Evolutionary conservation across 2,888 invertebrate genomes (phyloP).

Genomic region (Ophioninae sp.): DNA sequence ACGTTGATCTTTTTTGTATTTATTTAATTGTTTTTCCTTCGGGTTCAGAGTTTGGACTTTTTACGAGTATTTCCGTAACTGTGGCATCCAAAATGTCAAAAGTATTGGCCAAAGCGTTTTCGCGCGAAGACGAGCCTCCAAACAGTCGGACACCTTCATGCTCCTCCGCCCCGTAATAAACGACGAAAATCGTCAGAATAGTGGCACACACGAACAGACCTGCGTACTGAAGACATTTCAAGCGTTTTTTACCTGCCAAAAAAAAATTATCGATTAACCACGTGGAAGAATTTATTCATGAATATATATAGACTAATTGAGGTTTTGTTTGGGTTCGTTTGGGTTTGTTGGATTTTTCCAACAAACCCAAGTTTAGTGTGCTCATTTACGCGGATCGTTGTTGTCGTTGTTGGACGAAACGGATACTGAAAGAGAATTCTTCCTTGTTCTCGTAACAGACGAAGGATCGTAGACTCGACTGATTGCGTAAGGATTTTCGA

Average conservation of each 20-base stretch:
- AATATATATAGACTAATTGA: neutral
- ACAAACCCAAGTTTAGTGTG: too few species aligned
- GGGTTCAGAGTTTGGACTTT: neutral
- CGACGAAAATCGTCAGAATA: conserved; percentile 19
- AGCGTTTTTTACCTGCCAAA: conserved; percentile 29
- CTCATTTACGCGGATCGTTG: conserved; percentile 27
- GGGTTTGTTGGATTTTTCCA: too few species aligned
- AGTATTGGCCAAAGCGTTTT: neutral
- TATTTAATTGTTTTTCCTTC: neutral
- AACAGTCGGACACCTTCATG: neutral
- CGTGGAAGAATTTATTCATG: neutral
- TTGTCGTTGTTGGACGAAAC: conserved; percentile 11
- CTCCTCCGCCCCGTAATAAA: conserved; percentile 37
- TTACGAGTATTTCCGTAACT: neutral
- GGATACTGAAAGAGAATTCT: conserved; percentile 29
- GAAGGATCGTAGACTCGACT: conserved; percentile 18
- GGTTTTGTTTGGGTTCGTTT: neutral
- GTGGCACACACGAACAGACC: conserved; percentile 13
- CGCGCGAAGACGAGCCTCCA: neutral
- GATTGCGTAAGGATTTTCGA: conserved; percentile 24
- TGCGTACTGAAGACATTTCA: conserved; percentile 7
- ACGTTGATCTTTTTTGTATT: too few species aligned
- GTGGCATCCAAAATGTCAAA: neutral
- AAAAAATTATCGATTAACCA: neutral
- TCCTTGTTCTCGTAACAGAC: conserved; percentile 17